Evolutionary conservation across 2,888 invertebrate species (phyloP), one percentile per base, ranked within the genome.

Genomic region (Boloria euphrosyne): DNA sequence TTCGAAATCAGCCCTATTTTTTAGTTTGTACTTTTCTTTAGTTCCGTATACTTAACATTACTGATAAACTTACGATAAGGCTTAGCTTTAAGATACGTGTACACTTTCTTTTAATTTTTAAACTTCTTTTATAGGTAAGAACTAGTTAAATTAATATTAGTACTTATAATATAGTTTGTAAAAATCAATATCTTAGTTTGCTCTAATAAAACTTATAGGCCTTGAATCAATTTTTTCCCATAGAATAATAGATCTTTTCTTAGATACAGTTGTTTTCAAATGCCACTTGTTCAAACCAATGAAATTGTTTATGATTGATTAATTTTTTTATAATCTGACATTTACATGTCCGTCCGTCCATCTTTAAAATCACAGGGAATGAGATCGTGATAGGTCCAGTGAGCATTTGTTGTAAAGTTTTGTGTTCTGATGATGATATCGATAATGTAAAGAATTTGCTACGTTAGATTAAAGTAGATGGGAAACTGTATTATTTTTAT

Each of bases 291-390:
- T 49, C 65, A 43, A 61, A 65, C 44, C 54, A 22, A n/a, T 16
- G 50, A 7, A 59, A 31, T 17, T 47, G 4, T 60, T 38, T 54
- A 53, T 65, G 65, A 62, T 66, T 51, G 66, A 46, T 61, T 57
- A 49, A 51, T 66, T 66, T 31, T 63, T 59, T 66, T 50, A 51
- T 55, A 61, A 62, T 62, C 50, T 66, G 66, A 66, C 66, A 62
- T 66, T 62, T 62, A 62, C 62, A 54, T 55, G 54, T 62, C 53
- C 17, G 38, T 47, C 47, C 47, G 47, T 55, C 47, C 47, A 31
- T 55, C 44, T 62, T 18, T 55, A 38, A 60, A 7, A 13, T 53
- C 31, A 13, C 47, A n/a, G 13, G 59, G 31, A 46, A 38, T 52
- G 22, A 61, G 53, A 55, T 62, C 62, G 53, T 62, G 61, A 54